Base-by-base conservation (phyloP, 2,797 vertebrate species). In the Helicolenus hilgendorfi region DNA sequence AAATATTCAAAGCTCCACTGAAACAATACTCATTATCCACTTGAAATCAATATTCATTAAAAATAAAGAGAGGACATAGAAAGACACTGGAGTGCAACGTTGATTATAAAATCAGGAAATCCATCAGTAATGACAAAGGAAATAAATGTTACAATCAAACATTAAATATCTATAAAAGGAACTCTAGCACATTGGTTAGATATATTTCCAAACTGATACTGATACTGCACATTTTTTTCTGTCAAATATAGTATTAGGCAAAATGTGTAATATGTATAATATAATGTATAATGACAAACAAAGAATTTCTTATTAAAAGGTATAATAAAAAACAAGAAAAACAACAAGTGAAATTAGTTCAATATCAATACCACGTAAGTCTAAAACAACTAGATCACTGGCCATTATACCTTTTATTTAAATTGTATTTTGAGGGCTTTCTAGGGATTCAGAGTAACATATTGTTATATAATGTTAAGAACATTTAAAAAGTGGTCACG, bases 141-240 rank as follows among this genome's bases (percentile, higher is more conserved):
- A 56, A 73, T 72, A 72, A 56, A 77, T 60, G 4, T 74, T 64
- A 72, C 58, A 63, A 59, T 74, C 4, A 71, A 72, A 76, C 33
- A 85, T 70, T n/a, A 67, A 63, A 89, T 81, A 86, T 88, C 68
- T 36, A 85, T 59, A 55, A 20, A 33, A 10, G 63, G 9, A 81
- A 71, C n/a, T 33, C 9, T 2, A 60, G 24, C 3, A 79, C 18
- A 64, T 29, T 75, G 2, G 7, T 77, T 60, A 55, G 3, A 65
- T 35, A 49, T 62, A 58, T 65, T 24, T 41, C 11, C 29, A 15
- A 75, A 70, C 24, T 45, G n/a, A 59, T 33, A 77, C 20, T 45
- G 20, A 36, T 38, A 73, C 73, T 22, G 20, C 56, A 88, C 49
- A 64, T 26, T 4, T 24, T 63, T 63, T 31, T 70, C 62, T 7